A percentile compares a stretch with the other conserved stretches of the same genome.
These are phyloP conservation scores for Lithobates pipiens DNA, from an alignment of 2,797 vertebrate genomes.

Conservation along the genomic window DNA sequence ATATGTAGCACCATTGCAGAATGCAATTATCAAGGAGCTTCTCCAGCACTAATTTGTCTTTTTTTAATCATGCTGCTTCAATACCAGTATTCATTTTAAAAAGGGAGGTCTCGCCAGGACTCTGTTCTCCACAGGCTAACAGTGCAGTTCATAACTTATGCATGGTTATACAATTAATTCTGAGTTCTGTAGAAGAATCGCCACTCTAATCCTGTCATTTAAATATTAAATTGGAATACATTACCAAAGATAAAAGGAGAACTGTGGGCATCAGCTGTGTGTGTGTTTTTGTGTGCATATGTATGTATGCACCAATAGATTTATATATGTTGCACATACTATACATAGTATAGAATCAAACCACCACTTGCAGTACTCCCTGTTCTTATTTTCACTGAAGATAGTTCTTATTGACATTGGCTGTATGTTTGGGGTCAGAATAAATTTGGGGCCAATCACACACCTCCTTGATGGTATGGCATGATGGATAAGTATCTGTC, in stretches of 20 bases:
- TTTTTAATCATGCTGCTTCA: slow-evolving; percentile 57
- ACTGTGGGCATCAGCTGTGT: background rate
- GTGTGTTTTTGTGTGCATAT: too few relatives aligned
- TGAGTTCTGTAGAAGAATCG: slow-evolving; percentile 18
- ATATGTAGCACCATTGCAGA: slow-evolving; percentile 6
- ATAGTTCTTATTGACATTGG: too few relatives aligned
- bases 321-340: too few relatives aligned
- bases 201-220: background rate
- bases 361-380: too few relatives aligned
- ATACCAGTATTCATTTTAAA: slow-evolving; percentile 45
- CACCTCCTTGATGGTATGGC: too few relatives aligned
- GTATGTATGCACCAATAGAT: too few relatives aligned
- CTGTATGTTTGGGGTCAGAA: too few relatives aligned
- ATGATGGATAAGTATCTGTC: too few relatives aligned
- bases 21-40: slow-evolving; percentile 42
- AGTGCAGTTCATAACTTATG: slow-evolving; percentile 45
- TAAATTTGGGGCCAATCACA: too few relatives aligned
- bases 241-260: background rate
- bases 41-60: slow-evolving; percentile 36
- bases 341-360: too few relatives aligned
- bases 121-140: slow-evolving; percentile 49
- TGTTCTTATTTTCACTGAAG: too few relatives aligned
- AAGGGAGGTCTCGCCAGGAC: slow-evolving; percentile 43
- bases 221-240: slow-evolving; percentile 48
- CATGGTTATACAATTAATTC: slow-evolving; percentile 53